Evolutionary conservation across 2,113 vertebrate species (phyloP).

Genomic region (Tupaia chinensis): DNA sequence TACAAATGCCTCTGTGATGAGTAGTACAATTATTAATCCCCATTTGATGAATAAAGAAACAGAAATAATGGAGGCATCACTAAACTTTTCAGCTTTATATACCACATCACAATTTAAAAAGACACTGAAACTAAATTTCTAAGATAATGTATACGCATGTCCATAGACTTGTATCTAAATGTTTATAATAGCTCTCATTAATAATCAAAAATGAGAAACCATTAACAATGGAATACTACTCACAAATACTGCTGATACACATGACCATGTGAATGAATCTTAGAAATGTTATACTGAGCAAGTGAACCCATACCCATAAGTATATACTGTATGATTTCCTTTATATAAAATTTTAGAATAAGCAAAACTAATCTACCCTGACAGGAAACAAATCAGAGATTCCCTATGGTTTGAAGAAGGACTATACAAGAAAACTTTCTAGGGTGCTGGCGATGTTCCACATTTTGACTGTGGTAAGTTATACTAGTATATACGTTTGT

Average conservation of each 20-base stretch:
- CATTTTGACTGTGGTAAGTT: not conserved
- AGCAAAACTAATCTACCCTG: constrained; percentile 27
- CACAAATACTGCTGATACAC: not conserved
- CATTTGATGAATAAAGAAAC: constrained; percentile 48
- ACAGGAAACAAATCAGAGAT: not conserved
- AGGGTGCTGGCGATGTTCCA: not conserved
- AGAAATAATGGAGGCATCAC: constrained; percentile 9
- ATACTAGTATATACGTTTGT: not conserved
- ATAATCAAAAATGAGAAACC: constrained; percentile 17
- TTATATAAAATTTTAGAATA: constrained; percentile 43
- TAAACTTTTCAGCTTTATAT: constrained; percentile 24
- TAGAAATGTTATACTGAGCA: constrained; percentile 1
- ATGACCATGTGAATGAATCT: not conserved
- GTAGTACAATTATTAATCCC: not conserved
- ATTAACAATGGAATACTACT: constrained; percentile 23
- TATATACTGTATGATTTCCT: not conserved
- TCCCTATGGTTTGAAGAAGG: not conserved
- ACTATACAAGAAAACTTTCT: not conserved
- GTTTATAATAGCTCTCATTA: constrained; percentile 9
- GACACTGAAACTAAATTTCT: constrained; percentile 9
- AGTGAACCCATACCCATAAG: constrained; percentile 26
- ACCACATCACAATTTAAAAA: constrained; percentile 22
- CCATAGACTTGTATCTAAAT: not conserved
- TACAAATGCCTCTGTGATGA: constrained; percentile 30
- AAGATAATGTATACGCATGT: not conserved